Evolutionary conservation across 2,113 vertebrate genomes (phyloP).

Genomic region (Upupa epops): DNA sequence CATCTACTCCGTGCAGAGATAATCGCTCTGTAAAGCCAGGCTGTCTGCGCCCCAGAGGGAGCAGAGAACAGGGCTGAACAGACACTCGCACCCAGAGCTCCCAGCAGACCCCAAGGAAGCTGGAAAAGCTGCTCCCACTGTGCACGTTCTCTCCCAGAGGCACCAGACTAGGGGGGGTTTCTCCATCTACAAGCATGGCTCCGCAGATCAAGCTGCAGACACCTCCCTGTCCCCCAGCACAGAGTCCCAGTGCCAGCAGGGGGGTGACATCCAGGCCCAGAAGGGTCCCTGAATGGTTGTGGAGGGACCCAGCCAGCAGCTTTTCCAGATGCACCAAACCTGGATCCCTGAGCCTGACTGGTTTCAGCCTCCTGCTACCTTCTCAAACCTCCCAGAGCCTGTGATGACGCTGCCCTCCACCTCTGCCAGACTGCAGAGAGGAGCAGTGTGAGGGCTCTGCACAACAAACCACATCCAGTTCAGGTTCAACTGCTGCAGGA

Average conservation of each 20-base stretch:
- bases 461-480: neutral
- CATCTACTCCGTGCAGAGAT: neutral
- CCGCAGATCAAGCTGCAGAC: neutral
- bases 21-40: neutral
- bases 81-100: neutral
- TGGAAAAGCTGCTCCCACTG: neutral
- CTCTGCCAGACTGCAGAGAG: neutral
- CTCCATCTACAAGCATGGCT: neutral
- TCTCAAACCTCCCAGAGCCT: neutral
- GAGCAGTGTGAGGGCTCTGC: neutral
- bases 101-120: neutral
- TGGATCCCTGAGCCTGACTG: neutral
- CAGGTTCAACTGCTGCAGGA: neutral
- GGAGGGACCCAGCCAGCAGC: neutral
- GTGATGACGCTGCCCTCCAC: rapidly evolving
- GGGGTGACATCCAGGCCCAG: neutral
- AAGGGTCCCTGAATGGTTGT: rapidly evolving
- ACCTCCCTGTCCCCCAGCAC: neutral
- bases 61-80: neutral
- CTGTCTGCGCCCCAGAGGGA: neutral
- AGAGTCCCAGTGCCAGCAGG: neutral
- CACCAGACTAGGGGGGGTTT: no score
- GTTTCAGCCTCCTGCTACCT: neutral
- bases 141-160: neutral
- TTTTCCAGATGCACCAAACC: neutral